phyloP scores from a whole-genome alignment of 2,113 vertebrate species.

The Neogobius melanostomus region DNA sequence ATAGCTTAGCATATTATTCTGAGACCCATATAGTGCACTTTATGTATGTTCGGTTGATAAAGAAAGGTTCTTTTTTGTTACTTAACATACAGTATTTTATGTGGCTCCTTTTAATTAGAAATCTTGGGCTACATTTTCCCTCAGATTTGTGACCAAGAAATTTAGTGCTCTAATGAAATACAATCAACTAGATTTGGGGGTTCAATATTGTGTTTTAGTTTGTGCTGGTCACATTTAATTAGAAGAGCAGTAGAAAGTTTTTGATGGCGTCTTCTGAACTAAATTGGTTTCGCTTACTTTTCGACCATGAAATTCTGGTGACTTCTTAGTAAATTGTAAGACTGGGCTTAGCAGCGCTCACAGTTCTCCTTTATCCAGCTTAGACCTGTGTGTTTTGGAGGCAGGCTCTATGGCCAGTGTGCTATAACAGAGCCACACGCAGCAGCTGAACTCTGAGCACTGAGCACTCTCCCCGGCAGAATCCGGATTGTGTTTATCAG shows the following conservation, averaged over 20 bases:
- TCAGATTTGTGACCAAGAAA: no score
- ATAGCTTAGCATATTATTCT: no score
- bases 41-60: no score
- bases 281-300: conserved; percentile 47
- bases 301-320: conserved; percentile 46
- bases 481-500: conserved; percentile 70
- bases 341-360: conserved; percentile 62
- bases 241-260: conserved; percentile 25
- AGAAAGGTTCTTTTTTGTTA: no score
- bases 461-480: conserved; percentile 64
- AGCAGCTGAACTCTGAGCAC: conserved; percentile 65
- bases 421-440: conserved; percentile 54
- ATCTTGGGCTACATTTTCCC: no score
- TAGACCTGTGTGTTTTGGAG: conserved; percentile 53
- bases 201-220: no score
- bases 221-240: conserved; percentile 6
- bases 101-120: conserved; percentile 14
- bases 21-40: no score
- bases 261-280: conserved; percentile 52
- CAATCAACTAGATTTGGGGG: no score
- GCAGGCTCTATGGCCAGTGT: conserved; percentile 56
- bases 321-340: conserved; percentile 65
- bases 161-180: no score
- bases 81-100: not conserved
- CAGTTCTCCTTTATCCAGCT: conserved; percentile 42